Evolutionary conservation across 1,140 invertebrate genomes (phyloP).

Genomic region (Holotrichia oblita): DNA sequence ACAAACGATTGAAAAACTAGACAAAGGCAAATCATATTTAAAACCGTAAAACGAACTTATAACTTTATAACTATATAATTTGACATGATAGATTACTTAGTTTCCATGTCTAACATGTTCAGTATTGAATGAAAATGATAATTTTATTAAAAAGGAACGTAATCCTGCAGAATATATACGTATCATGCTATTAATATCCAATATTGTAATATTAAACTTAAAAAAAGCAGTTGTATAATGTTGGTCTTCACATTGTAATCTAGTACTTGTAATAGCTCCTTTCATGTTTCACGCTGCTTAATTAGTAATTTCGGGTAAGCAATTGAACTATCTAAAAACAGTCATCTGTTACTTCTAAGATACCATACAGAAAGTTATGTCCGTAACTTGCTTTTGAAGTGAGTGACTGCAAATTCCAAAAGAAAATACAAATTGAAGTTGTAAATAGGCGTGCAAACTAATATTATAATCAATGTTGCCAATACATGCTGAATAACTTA

Average conservation of each 20-base stretch:
- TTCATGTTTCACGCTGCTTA: slow-evolving; percentile 51
- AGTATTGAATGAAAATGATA: no score
- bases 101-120: background rate
- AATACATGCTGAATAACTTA: no score
- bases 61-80: background rate
- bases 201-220: slow-evolving; percentile 36
- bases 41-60: background rate
- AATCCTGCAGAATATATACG: background rate
- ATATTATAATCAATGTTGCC: no score
- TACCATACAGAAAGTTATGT: no score
- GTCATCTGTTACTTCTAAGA: no score
- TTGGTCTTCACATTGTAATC: slow-evolving; percentile 2
- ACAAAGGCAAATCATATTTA: background rate
- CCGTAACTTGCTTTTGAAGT: no score
- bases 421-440: no score
- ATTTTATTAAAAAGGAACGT: no score
- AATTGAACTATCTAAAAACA: background rate
- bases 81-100: background rate
- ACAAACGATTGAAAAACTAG: no score
- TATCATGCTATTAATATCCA: slow-evolving; percentile 32
- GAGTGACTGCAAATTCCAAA: no score
- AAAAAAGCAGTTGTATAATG: slow-evolving; percentile 7
- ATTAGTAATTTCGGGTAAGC: slow-evolving; percentile 53
- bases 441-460: no score
- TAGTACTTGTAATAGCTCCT: slow-evolving; percentile 50